A percentile compares a stretch with the other conserved stretches of the same genome.
Conservation (phyloP, 2,888 invertebrate species). For the Cyclophora albipunctata region DNA sequence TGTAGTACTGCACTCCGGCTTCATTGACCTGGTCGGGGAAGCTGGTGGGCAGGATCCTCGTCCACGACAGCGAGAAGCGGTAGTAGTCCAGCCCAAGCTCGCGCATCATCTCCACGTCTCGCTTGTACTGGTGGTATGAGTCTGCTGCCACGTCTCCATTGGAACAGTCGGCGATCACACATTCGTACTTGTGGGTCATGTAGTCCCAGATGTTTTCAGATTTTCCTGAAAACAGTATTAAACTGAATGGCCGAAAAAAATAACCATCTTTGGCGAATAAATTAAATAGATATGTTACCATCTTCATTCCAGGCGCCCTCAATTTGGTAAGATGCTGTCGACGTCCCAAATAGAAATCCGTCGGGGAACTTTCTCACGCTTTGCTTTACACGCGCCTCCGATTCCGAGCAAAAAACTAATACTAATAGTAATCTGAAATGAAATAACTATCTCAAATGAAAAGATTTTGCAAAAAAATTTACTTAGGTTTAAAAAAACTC, state of each 20-base stretch:
- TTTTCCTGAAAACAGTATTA: conserved; percentile 41
- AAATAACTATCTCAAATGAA: no score
- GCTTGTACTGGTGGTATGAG: conserved; percentile 73
- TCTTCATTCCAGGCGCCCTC: neutral
- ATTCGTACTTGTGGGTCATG: conserved; percentile 57
- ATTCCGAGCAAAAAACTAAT: no score
- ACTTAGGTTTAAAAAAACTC: no score
- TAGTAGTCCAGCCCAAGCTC: conserved; percentile 63
- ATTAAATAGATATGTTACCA: neutral
- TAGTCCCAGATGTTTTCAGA: conserved; percentile 78
- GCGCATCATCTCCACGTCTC: conserved; percentile 63
- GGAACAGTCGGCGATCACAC: conserved; percentile 62
- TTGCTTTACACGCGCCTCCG: neutral
- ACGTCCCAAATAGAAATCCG: neutral
- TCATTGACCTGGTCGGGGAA: conserved; percentile 68
- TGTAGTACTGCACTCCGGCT: conserved; percentile 42
- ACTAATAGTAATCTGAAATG: no score
- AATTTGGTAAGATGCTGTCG: neutral
- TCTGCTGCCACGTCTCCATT: conserved; percentile 76
- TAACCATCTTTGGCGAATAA: no score
- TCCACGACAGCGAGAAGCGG: conserved; percentile 77
- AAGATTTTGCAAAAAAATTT: no score
- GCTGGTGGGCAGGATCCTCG: conserved; percentile 76
- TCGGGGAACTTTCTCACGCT: neutral
- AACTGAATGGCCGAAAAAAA: no score